phyloP scores from a whole-genome alignment of 2,113 vertebrate species.

The Centropristis striata region DNA sequence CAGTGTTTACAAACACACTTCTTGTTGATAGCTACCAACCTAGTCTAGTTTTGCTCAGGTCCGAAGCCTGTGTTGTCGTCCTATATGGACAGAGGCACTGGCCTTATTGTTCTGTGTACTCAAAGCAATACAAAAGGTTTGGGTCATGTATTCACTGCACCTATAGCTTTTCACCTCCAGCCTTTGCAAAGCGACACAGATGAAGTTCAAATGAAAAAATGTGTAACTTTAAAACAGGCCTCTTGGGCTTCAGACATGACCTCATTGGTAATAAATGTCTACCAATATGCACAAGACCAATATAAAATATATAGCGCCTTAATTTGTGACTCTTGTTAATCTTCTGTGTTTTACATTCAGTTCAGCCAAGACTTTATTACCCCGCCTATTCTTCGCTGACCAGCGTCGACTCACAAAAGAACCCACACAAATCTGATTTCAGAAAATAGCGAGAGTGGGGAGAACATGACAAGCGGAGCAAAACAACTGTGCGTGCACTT shows the following conservation, averaged over 20 bases:
- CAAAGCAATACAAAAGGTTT: constrained; percentile 28
- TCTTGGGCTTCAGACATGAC: constrained; percentile 46
- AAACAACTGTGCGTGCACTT: constrained; percentile 79
- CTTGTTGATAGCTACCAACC: not conserved
- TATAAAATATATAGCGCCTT: constrained; percentile 45
- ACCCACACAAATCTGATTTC: constrained; percentile 79
- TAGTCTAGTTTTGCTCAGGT: not conserved
- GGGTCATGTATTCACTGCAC: constrained; percentile 13
- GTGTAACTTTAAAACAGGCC: constrained; percentile 18
- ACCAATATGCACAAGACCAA: constrained; percentile 43
- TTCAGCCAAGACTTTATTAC: constrained; percentile 68
- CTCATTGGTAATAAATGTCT: constrained; percentile 59
- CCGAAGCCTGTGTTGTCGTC: not conserved
- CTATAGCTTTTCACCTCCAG: constrained; percentile 18
- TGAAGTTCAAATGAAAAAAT: constrained; percentile 20
- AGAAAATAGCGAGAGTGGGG: constrained; percentile 62
- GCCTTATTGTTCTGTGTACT: constrained; percentile 8
- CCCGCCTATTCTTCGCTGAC: constrained; percentile 64
- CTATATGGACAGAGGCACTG: constrained; percentile 6
- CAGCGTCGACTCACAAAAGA: constrained; percentile 75
- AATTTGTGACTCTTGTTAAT: constrained; percentile 71
- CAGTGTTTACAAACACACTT: not conserved
- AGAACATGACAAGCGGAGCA: constrained; percentile 73
- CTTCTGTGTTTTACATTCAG: constrained; percentile 60
- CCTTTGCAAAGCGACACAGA: not conserved